Base-by-base conservation (phyloP, 2,113 vertebrate genomes). In the Zapus hudsonius region DNA sequence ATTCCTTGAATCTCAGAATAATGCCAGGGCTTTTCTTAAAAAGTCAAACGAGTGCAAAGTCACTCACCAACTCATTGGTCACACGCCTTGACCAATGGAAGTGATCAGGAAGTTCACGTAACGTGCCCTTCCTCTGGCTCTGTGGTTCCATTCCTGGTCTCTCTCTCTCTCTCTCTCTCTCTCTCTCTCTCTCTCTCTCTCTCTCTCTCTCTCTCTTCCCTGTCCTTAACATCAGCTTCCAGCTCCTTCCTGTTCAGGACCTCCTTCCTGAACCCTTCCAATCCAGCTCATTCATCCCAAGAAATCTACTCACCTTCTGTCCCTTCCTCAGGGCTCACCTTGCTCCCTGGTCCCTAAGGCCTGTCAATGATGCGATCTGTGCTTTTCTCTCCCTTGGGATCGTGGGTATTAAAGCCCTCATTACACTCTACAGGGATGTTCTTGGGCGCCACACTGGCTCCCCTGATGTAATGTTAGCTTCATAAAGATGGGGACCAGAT, bases 41-140 rank as follows among this genome's bases (percentile, higher is more conserved):
- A 40, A 91, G 52, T 2, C 44, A 22, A 7, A 11, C 40, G 47
- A 31, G 4, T 23, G 15, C 13, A 38, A n/a, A n/a, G 5, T 38
- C 17, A 13, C 29, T 70, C 31, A 66, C 3, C 7, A 11, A 5
- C 38, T 17, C 29, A 31, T 2, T 15, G 73, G 67, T 69, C 22
- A 10, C 2, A 27, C 36, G 61, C 36, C 47, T 19, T 47, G 22
- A 8, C n/a, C 25, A 1, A n/a, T 17, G 73, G 57, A 63, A 85
- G 42, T 73, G 38, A 74, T 4, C 0, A 1, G 27, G 20, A 10
- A 15, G 12, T 2, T 64, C 84, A 36, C 0, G 0, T 17, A 0
- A 17, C 3, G 80, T 19, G 20, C 13, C 33, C 33, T 42, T 0
- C 0, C 1, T 15, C 42, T 55, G 27, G 19, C 20, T 44, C 12